A percentile compares a stretch with the other conserved stretches of the same genome.
These are phyloP conservation scores for Larimichthys crocea DNA, from an alignment of 2,113 vertebrate species.

Conservation along the genomic window DNA sequence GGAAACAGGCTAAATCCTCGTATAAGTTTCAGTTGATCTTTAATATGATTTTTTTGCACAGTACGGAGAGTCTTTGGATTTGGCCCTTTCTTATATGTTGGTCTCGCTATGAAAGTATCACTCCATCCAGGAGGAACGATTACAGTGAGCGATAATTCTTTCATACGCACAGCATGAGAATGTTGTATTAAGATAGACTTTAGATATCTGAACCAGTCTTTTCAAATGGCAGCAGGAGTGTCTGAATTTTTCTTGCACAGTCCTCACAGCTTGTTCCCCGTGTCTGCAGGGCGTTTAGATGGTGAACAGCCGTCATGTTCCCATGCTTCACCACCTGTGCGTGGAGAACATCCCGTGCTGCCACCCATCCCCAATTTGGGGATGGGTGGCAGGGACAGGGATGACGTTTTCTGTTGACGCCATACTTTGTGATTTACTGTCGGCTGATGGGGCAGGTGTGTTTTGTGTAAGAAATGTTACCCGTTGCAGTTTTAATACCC, in stretches of 20 bases:
- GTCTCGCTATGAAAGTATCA: neutral
- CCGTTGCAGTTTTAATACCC: conserved; percentile 27
- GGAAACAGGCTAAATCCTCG: neutral
- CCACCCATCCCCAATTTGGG: conserved; percentile 26
- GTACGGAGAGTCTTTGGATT: neutral
- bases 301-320: conserved; percentile 31
- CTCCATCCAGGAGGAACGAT: neutral
- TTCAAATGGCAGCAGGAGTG: conserved; percentile 1
- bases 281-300: neutral
- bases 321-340: conserved; percentile 20
- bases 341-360: conserved; percentile 20
- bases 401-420: conserved; percentile 4
- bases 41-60: neutral
- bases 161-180: neutral
- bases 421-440: conserved; percentile 17
- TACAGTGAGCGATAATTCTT: neutral
- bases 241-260: conserved; percentile 5
- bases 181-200: neutral
- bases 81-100: neutral
- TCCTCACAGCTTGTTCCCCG: neutral
- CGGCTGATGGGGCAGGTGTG: conserved; percentile 13
- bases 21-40: neutral
- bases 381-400: neutral
- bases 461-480: neutral
- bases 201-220: neutral